Conservation (phyloP, 2,797 vertebrate genomes). For the Leucoraja ocellata region DNA sequence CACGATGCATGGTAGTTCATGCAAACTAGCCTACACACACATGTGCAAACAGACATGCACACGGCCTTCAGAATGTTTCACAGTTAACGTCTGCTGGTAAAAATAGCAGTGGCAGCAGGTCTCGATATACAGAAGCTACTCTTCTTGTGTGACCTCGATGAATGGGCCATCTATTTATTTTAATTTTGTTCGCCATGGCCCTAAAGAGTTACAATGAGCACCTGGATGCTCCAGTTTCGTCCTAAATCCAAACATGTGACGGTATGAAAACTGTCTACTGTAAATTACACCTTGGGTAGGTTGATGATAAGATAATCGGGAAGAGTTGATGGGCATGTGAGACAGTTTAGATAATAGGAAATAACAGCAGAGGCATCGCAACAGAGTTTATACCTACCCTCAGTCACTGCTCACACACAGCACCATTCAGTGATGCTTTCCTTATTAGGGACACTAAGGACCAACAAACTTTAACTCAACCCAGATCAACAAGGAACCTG, state of each 20-base stretch:
- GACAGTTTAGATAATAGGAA: too few species aligned
- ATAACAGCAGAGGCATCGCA: neutral
- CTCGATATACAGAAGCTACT: neutral
- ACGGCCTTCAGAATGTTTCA: neutral
- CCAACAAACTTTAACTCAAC: neutral
- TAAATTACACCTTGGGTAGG: too few species aligned
- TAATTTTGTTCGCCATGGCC: neutral
- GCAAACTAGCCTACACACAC: neutral
- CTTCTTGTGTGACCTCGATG: neutral
- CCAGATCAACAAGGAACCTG: neutral
- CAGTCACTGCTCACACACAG: neutral
- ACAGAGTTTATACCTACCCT: too few species aligned
- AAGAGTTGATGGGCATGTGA: too few species aligned
- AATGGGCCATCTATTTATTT: neutral
- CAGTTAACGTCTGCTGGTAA: neutral
- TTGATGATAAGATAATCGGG: too few species aligned
- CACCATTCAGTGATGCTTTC: neutral
- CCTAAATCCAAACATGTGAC: too few species aligned
- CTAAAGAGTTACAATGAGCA: too few species aligned
- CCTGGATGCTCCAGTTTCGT: too few species aligned
- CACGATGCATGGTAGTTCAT: neutral
- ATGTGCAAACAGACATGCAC: neutral
- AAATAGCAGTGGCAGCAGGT: neutral
- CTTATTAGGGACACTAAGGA: neutral
- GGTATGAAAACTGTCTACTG: too few species aligned